A percentile compares a stretch with the other conserved stretches of the same genome.
Conservation (phyloP, 2,113 vertebrate genomes). For the Rhagologus leucostigma region DNA sequence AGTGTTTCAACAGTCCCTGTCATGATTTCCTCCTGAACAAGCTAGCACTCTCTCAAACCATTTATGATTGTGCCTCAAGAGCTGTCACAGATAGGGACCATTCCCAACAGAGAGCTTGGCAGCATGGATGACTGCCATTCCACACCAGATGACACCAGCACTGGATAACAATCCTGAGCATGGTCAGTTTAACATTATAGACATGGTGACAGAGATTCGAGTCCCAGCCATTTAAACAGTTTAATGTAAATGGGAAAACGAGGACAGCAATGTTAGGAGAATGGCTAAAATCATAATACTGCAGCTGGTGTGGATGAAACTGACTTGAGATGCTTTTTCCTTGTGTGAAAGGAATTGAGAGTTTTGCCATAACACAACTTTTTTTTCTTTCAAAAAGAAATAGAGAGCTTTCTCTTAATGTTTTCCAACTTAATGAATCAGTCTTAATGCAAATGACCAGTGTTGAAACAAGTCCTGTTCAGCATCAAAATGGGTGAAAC, state of each 20-base stretch:
- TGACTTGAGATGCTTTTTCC: neutral
- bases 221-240: neutral
- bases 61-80: neutral
- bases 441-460: neutral
- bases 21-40: neutral
- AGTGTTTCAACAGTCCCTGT: neutral
- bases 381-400: neutral
- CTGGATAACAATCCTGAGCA: neutral
- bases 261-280: neutral
- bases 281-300: neutral
- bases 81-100: neutral
- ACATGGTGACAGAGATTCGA: neutral
- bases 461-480: neutral
- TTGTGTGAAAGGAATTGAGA: neutral
- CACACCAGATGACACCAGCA: neutral
- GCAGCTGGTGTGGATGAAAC: neutral
- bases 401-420: neutral
- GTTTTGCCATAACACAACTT: fast-evolving
- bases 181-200: neutral
- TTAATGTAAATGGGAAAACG: neutral
- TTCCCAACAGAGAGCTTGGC: neutral
- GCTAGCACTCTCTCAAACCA: neutral
- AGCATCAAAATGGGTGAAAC: neutral
- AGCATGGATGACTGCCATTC: neutral
- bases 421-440: neutral